These are phyloP conservation scores for Drosophila sp. DNA, from an alignment of 1,140 invertebrate genomes.

Conservation along the genomic window DNA sequence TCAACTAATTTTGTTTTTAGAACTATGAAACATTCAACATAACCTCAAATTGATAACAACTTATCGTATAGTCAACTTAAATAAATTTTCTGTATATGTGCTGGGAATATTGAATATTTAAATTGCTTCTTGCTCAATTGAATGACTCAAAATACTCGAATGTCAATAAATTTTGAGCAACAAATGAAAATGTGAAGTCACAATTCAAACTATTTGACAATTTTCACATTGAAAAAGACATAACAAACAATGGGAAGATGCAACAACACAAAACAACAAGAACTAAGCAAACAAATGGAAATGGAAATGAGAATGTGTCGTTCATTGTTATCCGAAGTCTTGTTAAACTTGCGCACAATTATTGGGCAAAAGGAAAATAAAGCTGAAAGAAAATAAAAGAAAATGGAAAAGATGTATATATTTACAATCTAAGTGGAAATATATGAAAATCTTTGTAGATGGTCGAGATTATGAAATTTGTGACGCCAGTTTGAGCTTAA, in stretches of 20 bases:
- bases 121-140: slow-evolving; percentile 49
- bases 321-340: no score
- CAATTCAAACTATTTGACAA: slow-evolving; percentile 37
- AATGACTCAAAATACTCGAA: slow-evolving; percentile 21
- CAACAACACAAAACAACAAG: slow-evolving; percentile 4
- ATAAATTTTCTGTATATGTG: slow-evolving; percentile 6
- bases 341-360: no score
- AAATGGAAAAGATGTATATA: neutral
- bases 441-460: neutral
- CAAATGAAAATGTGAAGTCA: slow-evolving; percentile 7
- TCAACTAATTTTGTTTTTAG: no score
- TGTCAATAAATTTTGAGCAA: slow-evolving; percentile 37
- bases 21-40: no score
- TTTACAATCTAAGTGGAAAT: neutral
- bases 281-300: slow-evolving; percentile 4
- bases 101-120: slow-evolving; percentile 44
- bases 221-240: slow-evolving; percentile 20
- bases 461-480: slow-evolving; percentile 25
- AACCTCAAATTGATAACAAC: no score
- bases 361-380: no score
- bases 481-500: slow-evolving; percentile 15
- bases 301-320: neutral
- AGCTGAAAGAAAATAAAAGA: no score
- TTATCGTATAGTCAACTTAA: no score
- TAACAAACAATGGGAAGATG: slow-evolving; percentile 1